phyloP scores from a whole-genome alignment of 2,888 invertebrate genomes.

The Ectobius pallidus region DNA sequence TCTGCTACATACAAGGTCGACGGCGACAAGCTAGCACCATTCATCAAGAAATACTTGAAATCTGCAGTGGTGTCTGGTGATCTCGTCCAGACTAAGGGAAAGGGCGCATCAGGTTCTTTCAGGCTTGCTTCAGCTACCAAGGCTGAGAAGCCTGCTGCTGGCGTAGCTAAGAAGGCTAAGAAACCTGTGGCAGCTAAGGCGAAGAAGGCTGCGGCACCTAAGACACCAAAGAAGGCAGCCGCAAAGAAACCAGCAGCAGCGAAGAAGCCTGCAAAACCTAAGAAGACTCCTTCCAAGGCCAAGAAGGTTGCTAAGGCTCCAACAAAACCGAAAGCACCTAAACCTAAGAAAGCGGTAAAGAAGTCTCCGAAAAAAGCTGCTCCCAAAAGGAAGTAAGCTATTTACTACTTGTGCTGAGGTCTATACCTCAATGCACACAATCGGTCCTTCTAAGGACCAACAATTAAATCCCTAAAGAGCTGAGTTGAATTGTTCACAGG shows the following conservation, averaged over 20 bases:
- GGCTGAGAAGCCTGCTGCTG: not conserved
- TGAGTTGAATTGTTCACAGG: too few relatives aligned
- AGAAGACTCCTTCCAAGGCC: not conserved
- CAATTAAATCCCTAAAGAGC: too few relatives aligned
- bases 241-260: not conserved
- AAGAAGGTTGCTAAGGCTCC: not conserved
- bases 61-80: constrained; percentile 58
- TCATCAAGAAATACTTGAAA: constrained; percentile 66
- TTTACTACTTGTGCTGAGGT: not conserved
- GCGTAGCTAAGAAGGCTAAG: not conserved
- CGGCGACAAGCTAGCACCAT: constrained; percentile 62
- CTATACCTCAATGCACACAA: too few relatives aligned
- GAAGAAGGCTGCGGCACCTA: not conserved
- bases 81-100: constrained; percentile 60
- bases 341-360: not conserved
- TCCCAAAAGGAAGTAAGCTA: not conserved
- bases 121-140: constrained; percentile 51
- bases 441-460: too few relatives aligned
- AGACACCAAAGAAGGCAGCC: not conserved
- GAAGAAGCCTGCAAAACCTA: not conserved
- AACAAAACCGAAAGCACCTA: too few relatives aligned
- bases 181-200: not conserved
- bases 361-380: not conserved
- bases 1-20: constrained; percentile 64
- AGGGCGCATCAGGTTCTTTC: constrained; percentile 60